These are phyloP conservation scores for Leistus spinibarbis DNA, from an alignment of 2,888 invertebrate species.

Conservation along the genomic window DNA sequence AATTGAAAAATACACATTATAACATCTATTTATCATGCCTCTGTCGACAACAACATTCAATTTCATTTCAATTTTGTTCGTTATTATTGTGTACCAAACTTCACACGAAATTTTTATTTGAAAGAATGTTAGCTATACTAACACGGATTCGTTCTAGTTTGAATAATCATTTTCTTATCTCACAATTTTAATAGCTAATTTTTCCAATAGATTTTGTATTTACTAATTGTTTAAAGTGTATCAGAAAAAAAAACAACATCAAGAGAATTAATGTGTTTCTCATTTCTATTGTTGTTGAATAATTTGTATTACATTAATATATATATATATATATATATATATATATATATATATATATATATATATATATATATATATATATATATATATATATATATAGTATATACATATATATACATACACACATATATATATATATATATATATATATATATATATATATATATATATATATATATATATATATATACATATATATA, in stretches of 20 bases:
- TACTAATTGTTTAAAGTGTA: too few species aligned
- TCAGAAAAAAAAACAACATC: too few species aligned
- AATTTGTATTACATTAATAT: background rate
- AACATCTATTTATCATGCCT: background rate
- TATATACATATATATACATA: too few species aligned
- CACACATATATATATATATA: slow-evolving; percentile 10
- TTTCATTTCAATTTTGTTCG: background rate
- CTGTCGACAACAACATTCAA: background rate
- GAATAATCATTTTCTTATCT: too few species aligned
- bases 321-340: slow-evolving; percentile 6
- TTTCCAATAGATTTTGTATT: too few species aligned
- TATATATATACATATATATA: slow-evolving; percentile 1
- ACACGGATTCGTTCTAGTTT: too few species aligned
- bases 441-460: slow-evolving; percentile 24
- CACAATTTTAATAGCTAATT: too few species aligned
- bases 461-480: slow-evolving; percentile 8
- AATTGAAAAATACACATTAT: slow-evolving; percentile 14
- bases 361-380: slow-evolving; percentile 17
- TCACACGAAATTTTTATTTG: too few species aligned
- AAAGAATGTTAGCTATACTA: too few species aligned
- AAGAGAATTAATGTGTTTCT: too few species aligned
- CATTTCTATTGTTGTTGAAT: background rate
- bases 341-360: slow-evolving; percentile 21
- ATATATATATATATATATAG: too few species aligned
- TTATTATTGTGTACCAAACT: background rate